Evolutionary conservation across 2,797 vertebrate species (phyloP), one percentile per base, ranked within the genome.

Genomic region (Leptoclinus maculatus): DNA sequence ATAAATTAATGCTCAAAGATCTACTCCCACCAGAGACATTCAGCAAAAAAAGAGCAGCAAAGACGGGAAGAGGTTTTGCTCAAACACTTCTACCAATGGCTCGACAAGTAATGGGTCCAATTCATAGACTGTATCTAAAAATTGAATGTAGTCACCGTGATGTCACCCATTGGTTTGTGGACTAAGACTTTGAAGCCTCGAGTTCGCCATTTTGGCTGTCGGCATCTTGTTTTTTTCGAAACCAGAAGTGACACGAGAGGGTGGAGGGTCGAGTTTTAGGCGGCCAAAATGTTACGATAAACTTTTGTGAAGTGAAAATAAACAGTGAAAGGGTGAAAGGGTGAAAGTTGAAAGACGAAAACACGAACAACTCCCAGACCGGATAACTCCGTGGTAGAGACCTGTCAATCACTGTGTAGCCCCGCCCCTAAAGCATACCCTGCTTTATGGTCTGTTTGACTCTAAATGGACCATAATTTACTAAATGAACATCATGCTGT

Each of bases 1-100:
- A 89, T 90, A 95, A 93, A 91, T 90, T 86, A 91, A 92, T 85
- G 88, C 87, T 87, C 84, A 88, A 87, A 91, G 89, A 88, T 89
- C 70, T 68, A 77, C 89, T 92, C 83, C 91, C 90, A 71, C 63
- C 36, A 73, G 85, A 92, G 84, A 83, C 72, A 64, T 83, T 80
- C 51, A 78, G 74, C 66, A 66, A 45, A 56, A 11, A 76, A 81
- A 80, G 60, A 75, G 63, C 27, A 66, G 74, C 73, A 84, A 86
- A 89, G 80, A 76, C 51, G 78, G 73, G 65, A 83, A 87, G 71
- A 74, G 27, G 62, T 13, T 13, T 27, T 27, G 23, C 53, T 16
- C 53, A 25, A 8, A 56, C 58, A 58, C 56, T 10, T 17, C 27
- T 8, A 17, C 54, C 29, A 9, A 25, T 4, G 51, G 13, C 23